phyloP scores from a whole-genome alignment of 2,113 vertebrate genomes.

The Bubo bubo region DNA sequence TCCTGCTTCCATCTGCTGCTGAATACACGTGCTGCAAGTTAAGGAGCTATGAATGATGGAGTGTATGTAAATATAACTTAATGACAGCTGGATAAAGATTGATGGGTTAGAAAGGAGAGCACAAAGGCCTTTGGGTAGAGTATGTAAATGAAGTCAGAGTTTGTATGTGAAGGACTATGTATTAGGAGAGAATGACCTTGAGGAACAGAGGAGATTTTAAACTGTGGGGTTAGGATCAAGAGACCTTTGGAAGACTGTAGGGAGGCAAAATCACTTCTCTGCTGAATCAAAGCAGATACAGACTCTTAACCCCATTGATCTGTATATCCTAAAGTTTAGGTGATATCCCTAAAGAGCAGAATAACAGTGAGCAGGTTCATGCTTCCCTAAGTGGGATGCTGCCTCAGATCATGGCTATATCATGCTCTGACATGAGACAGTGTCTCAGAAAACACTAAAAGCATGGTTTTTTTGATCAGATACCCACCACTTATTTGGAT shows the following conservation, averaged over 20 bases:
- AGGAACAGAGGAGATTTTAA: neutral
- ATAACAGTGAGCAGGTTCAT: neutral
- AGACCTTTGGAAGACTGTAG: neutral
- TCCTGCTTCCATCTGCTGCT: conserved; percentile 40
- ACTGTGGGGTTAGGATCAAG: neutral
- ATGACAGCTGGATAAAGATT: conserved; percentile 15
- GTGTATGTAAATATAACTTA: neutral
- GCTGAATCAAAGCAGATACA: neutral
- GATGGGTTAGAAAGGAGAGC: neutral
- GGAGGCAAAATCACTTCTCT: neutral
- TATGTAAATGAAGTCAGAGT: neutral
- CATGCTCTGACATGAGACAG: neutral
- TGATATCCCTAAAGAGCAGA: neutral
- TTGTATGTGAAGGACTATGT: neutral
- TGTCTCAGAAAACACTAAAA: neutral
- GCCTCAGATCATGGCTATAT: neutral
- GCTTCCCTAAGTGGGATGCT: neutral
- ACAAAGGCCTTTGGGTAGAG: neutral
- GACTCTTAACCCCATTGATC: neutral
- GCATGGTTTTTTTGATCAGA: neutral
- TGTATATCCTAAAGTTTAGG: neutral
- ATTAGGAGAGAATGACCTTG: neutral
- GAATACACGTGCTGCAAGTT: conserved; percentile 10
- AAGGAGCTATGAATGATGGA: conserved; percentile 34
- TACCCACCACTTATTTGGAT: neutral